Evolutionary conservation across 2,888 invertebrate genomes (phyloP), one percentile per base, ranked within the genome.

Genomic region (Globia sparganii): DNA sequence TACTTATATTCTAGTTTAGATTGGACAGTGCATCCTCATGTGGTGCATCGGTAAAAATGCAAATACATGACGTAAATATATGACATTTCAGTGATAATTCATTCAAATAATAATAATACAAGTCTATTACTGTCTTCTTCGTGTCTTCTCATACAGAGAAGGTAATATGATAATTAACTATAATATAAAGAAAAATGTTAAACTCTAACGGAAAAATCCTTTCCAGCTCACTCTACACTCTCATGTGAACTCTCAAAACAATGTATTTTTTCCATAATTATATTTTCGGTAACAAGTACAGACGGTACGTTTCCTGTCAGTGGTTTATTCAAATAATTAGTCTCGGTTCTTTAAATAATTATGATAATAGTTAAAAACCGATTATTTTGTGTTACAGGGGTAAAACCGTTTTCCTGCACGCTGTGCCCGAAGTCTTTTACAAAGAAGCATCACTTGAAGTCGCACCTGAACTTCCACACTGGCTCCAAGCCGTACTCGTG

Each of bases 361-460:
- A 71, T 74, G n/a, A 31, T 21, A 31, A 21, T 9, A 34, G 43
- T 5, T 13, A 21, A 75, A 21, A 40, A 34, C 15, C n/a, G 0
- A 46, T 53, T 5, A 13, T 49, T 40, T 46, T 46, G 13, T 71
- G 18, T 84, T 82, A 21, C 93, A 97, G 98, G 98, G 66, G 97
- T 98, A 13, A 98, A 98, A 90, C 98, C 98, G 0, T 98, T 97
- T 86, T 97, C 97, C 34, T 97, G 97, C 82, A 97, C 97, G 2
- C 91, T 98, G 49, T 98, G 98, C 87, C 96, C 97, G 15, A 98
- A 98, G 91, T 98, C 98, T 13, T 98, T 98, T 93, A 98, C 98
- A 61, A 98, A 98, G 95, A 98, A 98, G 87, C 98, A 98, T 90
- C 98, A 98, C 89, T 96, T 98, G 64, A 98, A 98, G 93, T 98